A percentile compares a stretch with the other conserved stretches of the same genome.
Conservation (phyloP, 2,113 vertebrate genomes). For the Gopherus evgoodei region DNA sequence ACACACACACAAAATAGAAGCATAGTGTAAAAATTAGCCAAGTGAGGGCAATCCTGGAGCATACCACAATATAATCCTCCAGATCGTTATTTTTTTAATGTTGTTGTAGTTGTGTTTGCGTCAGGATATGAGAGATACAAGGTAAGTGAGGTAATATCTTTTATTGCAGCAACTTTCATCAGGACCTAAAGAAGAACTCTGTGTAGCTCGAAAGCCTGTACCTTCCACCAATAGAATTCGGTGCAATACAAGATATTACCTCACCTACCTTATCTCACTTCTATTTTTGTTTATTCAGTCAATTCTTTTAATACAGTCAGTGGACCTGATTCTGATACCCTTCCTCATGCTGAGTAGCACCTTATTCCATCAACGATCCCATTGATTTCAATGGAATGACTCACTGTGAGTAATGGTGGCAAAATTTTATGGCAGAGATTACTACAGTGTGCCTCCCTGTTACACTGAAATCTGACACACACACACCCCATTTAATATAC, state of each 20-base stretch:
- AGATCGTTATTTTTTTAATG: not conserved
- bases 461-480: not conserved
- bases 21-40: not conserved
- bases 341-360: not conserved
- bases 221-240: not conserved
- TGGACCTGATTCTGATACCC: not conserved
- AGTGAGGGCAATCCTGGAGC: not conserved
- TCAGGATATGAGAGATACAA: not conserved
- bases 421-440: not conserved
- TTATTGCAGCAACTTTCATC: not conserved
- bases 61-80: not conserved
- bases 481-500: not conserved
- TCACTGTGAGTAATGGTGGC: not conserved
- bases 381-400: not conserved
- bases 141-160: not conserved
- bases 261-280: not conserved
- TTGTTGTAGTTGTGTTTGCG: not conserved
- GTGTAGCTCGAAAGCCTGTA: not conserved
- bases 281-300: not conserved
- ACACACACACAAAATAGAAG: not conserved
- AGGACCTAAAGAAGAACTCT: not conserved
- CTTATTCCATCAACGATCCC: not conserved
- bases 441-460: not conserved
- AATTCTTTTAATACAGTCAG: not conserved
- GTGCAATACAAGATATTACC: not conserved